Conservation (phyloP, 2,113 vertebrate species). For the Capreolus pygargus region DNA sequence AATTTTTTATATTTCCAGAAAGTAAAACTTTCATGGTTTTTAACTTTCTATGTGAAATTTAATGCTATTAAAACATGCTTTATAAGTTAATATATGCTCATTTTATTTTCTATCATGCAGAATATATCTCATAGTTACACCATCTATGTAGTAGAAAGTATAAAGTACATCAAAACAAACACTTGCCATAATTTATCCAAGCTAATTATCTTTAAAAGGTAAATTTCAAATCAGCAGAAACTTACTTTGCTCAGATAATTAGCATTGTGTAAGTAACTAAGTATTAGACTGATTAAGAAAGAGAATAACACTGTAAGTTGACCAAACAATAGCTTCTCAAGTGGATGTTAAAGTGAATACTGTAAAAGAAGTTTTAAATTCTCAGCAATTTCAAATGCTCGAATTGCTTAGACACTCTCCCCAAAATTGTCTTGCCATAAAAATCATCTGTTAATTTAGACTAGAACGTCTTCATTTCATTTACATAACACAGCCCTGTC, state of each 20-base stretch:
- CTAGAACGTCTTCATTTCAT: slow-evolving; percentile 71
- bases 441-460: slow-evolving; percentile 70
- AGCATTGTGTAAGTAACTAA: neutral
- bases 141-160: neutral
- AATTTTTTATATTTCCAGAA: neutral
- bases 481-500: slow-evolving; percentile 72
- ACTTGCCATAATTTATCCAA: neutral
- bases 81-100: slow-evolving; percentile 8
- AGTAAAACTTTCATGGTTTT: neutral
- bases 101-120: neutral
- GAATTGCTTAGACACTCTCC: slow-evolving; percentile 48
- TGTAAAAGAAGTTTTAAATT: slow-evolving; percentile 53
- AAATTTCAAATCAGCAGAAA: neutral
- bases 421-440: slow-evolving; percentile 48
- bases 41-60: neutral
- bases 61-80: neutral
- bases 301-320: slow-evolving; percentile 4
- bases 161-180: neutral
- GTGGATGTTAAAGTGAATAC: neutral
- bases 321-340: slow-evolving; percentile 10
- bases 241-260: slow-evolving; percentile 5
- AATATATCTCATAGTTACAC: neutral
- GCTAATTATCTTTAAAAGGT: neutral
- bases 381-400: neutral
- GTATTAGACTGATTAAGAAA: slow-evolving; percentile 48